Percentiles rank a stretch among this genome's conserved stretches.
phyloP scores from a whole-genome alignment of 2,797 vertebrate genomes.

The Schizopygopsis pylzovi region DNA sequence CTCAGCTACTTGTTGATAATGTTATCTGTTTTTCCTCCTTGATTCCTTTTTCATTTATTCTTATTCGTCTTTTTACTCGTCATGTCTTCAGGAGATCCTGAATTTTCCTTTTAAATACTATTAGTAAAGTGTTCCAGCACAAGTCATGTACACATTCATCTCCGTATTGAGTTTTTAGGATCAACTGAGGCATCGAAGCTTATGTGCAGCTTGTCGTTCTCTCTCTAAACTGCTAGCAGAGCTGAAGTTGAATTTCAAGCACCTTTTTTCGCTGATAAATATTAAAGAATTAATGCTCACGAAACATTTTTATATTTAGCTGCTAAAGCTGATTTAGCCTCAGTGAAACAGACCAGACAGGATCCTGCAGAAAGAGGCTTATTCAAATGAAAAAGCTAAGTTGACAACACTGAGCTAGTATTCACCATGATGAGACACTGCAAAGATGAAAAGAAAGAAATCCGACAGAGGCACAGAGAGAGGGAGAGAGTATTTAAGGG shows the following conservation, averaged over 20 bases:
- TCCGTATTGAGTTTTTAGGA: slow-evolving; percentile 33
- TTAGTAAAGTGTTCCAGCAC: neutral
- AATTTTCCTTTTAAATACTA: neutral
- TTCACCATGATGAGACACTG: slow-evolving; percentile 64
- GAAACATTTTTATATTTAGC: slow-evolving; percentile 80
- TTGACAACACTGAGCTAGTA: slow-evolving; percentile 76
- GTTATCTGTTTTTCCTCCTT: neutral
- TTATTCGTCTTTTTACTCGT: neutral
- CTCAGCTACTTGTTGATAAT: slow-evolving; percentile 14
- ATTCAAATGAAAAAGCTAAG: slow-evolving; percentile 81
- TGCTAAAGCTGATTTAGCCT: slow-evolving; percentile 78
- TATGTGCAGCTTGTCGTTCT: slow-evolving; percentile 56
- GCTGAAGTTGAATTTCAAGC: slow-evolving; percentile 67
- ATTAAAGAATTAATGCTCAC: slow-evolving; percentile 74
- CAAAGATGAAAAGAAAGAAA: slow-evolving; percentile 67
- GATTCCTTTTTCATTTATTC: neutral
- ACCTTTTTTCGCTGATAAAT: slow-evolving; percentile 75
- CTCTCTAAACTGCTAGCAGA: slow-evolving; percentile 62
- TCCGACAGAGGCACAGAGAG: slow-evolving; percentile 52
- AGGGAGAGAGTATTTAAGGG: slow-evolving; percentile 47
- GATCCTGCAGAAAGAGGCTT: slow-evolving; percentile 78
- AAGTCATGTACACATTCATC: slow-evolving; percentile 21
- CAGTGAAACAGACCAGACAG: slow-evolving; percentile 76
- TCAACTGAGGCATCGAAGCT: slow-evolving; percentile 56
- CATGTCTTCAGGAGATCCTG: neutral